Evolutionary conservation across 2,888 invertebrate genomes (phyloP).

Genomic region (Urechis unicinctus): DNA sequence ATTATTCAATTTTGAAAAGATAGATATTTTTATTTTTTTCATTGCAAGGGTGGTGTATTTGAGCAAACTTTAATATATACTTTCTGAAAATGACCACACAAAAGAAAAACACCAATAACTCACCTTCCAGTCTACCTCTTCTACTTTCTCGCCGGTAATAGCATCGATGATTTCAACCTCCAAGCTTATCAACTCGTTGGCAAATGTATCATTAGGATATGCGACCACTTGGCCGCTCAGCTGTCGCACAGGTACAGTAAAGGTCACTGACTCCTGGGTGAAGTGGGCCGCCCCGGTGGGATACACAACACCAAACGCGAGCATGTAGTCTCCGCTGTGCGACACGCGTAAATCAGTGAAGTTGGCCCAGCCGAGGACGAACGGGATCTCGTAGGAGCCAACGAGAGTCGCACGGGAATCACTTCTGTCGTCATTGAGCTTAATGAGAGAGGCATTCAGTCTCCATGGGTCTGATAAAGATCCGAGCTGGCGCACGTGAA

Average conservation of each 20-base stretch:
- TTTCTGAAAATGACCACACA: too few species aligned
- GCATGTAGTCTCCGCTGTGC: conserved; percentile 1
- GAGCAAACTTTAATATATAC: too few species aligned
- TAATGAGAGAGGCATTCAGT: background rate
- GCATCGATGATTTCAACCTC: background rate
- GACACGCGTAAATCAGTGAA: conserved; percentile 2
- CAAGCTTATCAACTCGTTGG: background rate
- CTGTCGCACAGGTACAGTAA: background rate
- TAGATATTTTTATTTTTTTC: too few species aligned
- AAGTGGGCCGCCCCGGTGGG: background rate
- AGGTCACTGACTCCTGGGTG: background rate
- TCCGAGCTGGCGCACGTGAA: background rate
- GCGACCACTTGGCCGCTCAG: background rate
- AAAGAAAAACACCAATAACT: too few species aligned
- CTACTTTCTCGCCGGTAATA: background rate
- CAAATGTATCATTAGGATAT: background rate
- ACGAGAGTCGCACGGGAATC: background rate
- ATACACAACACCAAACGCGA: background rate
- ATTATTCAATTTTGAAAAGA: too few species aligned
- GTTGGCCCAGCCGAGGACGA: conserved; percentile 5
- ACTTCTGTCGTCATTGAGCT: background rate
- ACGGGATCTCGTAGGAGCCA: background rate
- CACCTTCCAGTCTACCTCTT: conserved; percentile 5
- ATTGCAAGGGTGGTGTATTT: too few species aligned
- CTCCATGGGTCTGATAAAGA: background rate